These are phyloP conservation scores for Agrochola circellaris DNA, from an alignment of 2,888 invertebrate species.

Conservation along the genomic window DNA sequence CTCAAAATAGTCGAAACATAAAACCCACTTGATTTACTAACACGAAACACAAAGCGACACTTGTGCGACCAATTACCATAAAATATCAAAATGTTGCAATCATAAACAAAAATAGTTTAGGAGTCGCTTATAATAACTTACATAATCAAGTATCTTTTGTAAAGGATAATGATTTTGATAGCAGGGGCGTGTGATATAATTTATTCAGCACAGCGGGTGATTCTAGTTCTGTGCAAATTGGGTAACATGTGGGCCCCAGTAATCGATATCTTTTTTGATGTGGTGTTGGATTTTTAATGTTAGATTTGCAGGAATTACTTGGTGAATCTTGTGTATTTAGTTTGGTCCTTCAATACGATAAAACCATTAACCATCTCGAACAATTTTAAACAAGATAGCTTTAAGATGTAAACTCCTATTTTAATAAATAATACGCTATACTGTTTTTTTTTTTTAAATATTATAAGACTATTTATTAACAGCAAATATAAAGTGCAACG, in stretches of 20 bases:
- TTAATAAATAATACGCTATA: not conserved
- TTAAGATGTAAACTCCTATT: not conserved
- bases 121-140: slow-evolving; percentile 76
- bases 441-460: not conserved
- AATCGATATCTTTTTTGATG: slow-evolving; percentile 75
- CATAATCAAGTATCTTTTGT: slow-evolving; percentile 87
- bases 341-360: not conserved
- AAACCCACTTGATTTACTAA: slow-evolving; percentile 36
- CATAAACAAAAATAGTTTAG: slow-evolving; percentile 72
- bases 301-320: not conserved
- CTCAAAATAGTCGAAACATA: slow-evolving; percentile 36
- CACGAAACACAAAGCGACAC: slow-evolving; percentile 66
- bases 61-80: slow-evolving; percentile 80
- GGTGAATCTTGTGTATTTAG: no score
- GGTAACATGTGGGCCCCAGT: slow-evolving; percentile 83
- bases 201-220: slow-evolving; percentile 87
- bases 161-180: slow-evolving; percentile 80
- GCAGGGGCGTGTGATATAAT: slow-evolving; percentile 85
- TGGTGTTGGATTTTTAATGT: slow-evolving; percentile 33
- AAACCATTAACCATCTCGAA: no score
- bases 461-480: not conserved
- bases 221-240: slow-evolving; percentile 85
- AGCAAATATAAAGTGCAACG: not conserved
- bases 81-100: slow-evolving; percentile 73
- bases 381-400: no score